phyloP scores from a whole-genome alignment of 2,888 invertebrate genomes.

The Anthophora plumipes region DNA sequence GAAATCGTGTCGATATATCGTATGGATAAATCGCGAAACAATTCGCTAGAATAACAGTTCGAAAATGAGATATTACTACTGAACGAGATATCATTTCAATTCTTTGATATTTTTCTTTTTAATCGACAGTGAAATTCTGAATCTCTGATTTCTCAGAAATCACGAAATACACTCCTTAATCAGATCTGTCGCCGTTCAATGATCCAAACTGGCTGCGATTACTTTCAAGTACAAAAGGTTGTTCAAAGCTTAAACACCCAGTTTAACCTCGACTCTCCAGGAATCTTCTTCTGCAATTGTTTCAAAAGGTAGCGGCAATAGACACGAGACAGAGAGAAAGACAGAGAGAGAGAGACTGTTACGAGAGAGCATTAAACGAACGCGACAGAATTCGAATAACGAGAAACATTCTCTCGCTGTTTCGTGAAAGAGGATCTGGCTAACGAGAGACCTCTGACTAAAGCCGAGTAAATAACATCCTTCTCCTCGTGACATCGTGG shows the following conservation, averaged over 20 bases:
- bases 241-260: no score
- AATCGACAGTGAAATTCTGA: no score
- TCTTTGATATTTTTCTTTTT: no score
- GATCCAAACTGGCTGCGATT: no score
- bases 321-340: no score
- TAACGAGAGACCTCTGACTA: slow-evolving; percentile 29
- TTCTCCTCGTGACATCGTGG: slow-evolving; percentile 43
- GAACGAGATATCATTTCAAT: not conserved
- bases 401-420: not conserved
- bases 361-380: not conserved
- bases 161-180: no score
- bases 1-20: not conserved
- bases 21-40: not conserved
- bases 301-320: no score
- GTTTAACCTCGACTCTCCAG: no score
- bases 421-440: not conserved
- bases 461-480: slow-evolving; percentile 43
- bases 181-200: no score
- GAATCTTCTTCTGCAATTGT: no score
- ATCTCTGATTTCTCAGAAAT: no score
- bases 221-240: no score
- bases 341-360: not conserved
- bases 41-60: not conserved
- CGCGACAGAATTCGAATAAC: slow-evolving; percentile 8
- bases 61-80: not conserved